These are phyloP conservation scores for Spilosoma lubricipeda DNA, from an alignment of 2,888 invertebrate species.

Conservation along the genomic window DNA sequence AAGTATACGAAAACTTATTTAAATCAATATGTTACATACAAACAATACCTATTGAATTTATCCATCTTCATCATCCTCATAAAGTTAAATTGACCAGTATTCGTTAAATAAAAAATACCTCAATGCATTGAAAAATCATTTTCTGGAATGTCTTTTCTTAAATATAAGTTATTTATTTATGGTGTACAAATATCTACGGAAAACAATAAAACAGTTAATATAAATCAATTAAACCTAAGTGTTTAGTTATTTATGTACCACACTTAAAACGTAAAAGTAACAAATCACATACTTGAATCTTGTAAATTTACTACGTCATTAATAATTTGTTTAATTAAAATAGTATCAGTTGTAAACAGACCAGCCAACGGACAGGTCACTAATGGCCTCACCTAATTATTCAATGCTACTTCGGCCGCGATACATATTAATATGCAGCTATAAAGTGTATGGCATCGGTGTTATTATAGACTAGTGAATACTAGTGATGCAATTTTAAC, in stretches of 20 bases:
- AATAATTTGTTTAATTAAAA: conserved; percentile 45
- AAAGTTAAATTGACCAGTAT: not conserved
- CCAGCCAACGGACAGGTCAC: conserved; percentile 29
- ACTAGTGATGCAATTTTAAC: not conserved
- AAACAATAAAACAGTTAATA: not conserved
- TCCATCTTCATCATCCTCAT: not conserved
- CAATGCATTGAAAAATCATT: too few relatives aligned
- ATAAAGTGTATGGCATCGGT: conserved; percentile 14
- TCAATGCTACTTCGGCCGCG: conserved; percentile 28
- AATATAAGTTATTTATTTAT: too few relatives aligned
- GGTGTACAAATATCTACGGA: not conserved
- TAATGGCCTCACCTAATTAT: conserved; percentile 50
- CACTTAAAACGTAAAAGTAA: not conserved
- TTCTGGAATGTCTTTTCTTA: not conserved
- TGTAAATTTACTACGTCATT: conserved; percentile 29
- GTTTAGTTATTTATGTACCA: not conserved
- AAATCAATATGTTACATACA: too few relatives aligned
- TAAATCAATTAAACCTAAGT: not conserved
- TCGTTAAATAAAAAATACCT: too few relatives aligned
- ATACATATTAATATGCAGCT: conserved; percentile 23
- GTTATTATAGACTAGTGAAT: not conserved
- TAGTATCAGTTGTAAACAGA: conserved; percentile 42
- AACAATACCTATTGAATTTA: too few relatives aligned
- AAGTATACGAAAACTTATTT: not conserved
- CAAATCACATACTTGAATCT: not conserved